Base-by-base conservation (phyloP, 2,797 vertebrate genomes). In the Paguma larvata region DNA sequence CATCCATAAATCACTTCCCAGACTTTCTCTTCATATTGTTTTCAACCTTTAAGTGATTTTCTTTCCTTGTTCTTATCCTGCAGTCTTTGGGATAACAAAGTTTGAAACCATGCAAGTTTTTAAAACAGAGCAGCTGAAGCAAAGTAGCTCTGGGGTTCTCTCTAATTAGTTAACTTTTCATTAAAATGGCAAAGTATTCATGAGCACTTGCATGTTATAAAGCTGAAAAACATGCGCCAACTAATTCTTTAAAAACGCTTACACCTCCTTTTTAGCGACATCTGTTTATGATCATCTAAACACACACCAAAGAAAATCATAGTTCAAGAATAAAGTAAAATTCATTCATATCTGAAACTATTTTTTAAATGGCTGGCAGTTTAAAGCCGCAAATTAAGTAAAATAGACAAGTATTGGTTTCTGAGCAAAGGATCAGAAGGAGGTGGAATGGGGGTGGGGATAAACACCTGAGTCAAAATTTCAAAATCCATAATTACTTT, bases 1-100 rank as follows among this genome's bases (percentile, higher is more conserved):
- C 27, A 94, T 85, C 87, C 82, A 78, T 72, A 93, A 94, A 95
- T 94, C 59, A 94, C 89, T 78, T 96, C 51, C 93, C 65, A 83
- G 44, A 85, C 51, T 89, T 94, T 80, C 32, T 89, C 68, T 63
- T 89, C 87, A 89, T 56, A 63, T 38, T 56, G 59, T 67, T 77
- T 77, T 77, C 82, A 92, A 84, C n/a, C 41, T 75, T 79, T 92
- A 70, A 83, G 72, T 92, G 48, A 75, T 85, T 79, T 89, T 88
- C 46, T 92, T 77, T 59, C n/a, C 32, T 93, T 65, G 16, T 85
- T 96, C 63, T 44, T 23, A 80, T 41, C 27, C 34, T 53, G 34
- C 25, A 88, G 63, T 80, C 51, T 65, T 84, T 77, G 48, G 68
- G 30, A 88, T 65, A 70, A 63, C n/a, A 79, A 62, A 93, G 30